Conservation (phyloP, 2,888 invertebrate species). For the Scaptomyza reducta region DNA sequence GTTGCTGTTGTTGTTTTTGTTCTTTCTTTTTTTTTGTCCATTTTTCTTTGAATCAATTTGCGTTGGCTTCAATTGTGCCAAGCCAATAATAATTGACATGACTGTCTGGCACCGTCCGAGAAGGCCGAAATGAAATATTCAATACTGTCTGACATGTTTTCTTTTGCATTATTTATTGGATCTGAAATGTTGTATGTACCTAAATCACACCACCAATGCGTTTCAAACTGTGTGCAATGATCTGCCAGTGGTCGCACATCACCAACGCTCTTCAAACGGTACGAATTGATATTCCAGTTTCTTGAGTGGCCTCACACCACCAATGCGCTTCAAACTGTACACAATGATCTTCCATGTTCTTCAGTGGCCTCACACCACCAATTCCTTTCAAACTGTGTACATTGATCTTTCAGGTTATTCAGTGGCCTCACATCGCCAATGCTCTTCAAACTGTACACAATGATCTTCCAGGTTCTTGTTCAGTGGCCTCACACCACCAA, state of each 20-base stretch:
- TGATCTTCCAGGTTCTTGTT: slow-evolving; percentile 10
- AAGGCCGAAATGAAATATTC: slow-evolving; percentile 62
- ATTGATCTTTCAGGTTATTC: no score
- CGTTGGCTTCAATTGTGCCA: slow-evolving; percentile 71
- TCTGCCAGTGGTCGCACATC: slow-evolving; percentile 14
- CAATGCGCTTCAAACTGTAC: slow-evolving; percentile 25
- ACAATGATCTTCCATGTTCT: slow-evolving; percentile 4
- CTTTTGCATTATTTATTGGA: slow-evolving; percentile 54
- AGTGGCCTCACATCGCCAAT: neutral
- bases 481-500: slow-evolving; percentile 20
- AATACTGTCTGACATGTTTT: slow-evolving; percentile 62
- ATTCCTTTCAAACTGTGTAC: no score
- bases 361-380: no score
- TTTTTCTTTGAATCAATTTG: slow-evolving; percentile 75
- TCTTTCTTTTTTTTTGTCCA: slow-evolving; percentile 33
- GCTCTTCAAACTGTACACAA: slow-evolving; percentile 25
- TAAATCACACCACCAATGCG: neutral
- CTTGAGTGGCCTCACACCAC: slow-evolving; percentile 20
- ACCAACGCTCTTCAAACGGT: slow-evolving; percentile 29
- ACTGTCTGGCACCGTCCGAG: slow-evolving; percentile 55
- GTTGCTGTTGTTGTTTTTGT: neutral
- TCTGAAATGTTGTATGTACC: slow-evolving; percentile 34
- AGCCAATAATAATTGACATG: slow-evolving; percentile 76
- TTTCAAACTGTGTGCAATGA: slow-evolving; percentile 27
- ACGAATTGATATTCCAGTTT: slow-evolving; percentile 5